These are phyloP conservation scores for Petrolisthes cinctipes DNA, from an alignment of 2,888 invertebrate species.

Conservation along the genomic window DNA sequence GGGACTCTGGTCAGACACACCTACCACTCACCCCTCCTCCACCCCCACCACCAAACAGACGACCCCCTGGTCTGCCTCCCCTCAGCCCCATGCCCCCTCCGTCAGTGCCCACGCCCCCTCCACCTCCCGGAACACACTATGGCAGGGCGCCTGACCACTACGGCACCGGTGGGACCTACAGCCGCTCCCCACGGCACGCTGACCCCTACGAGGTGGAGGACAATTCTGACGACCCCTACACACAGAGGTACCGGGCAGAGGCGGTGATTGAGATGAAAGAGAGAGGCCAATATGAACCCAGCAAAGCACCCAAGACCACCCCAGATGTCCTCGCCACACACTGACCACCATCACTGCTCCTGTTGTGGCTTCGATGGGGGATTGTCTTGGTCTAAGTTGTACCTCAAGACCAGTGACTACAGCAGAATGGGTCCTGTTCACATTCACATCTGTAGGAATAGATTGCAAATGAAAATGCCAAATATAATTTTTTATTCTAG, in stretches of 20 bases:
- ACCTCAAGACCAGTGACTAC: too few relatives aligned
- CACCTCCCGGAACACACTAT: slow-evolving; percentile 63
- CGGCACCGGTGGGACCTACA: slow-evolving; percentile 32
- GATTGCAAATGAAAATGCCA: too few relatives aligned
- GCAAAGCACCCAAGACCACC: slow-evolving; percentile 86
- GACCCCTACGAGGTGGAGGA: slow-evolving; percentile 67
- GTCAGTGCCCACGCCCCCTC: slow-evolving; percentile 63
- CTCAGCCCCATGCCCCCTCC: slow-evolving; percentile 52
- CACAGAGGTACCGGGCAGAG: slow-evolving; percentile 72
- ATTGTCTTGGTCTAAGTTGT: too few relatives aligned
- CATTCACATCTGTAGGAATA: too few relatives aligned
- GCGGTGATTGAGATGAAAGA: slow-evolving; percentile 76
- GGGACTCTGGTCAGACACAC: slow-evolving; percentile 64
- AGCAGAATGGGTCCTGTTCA: too few relatives aligned
- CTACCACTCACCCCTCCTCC: slow-evolving; percentile 65
- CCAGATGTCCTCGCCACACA: slow-evolving; percentile 86
- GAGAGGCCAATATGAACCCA: slow-evolving; percentile 79
- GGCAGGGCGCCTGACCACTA: slow-evolving; percentile 53
- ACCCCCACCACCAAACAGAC: slow-evolving; percentile 67
- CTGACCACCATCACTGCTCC: slow-evolving; percentile 29
- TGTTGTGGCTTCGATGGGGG: too few relatives aligned
- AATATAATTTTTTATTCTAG: too few relatives aligned
- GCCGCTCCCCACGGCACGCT: slow-evolving; percentile 50
- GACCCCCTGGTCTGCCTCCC: slow-evolving; percentile 66
- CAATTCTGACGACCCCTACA: slow-evolving; percentile 69